Base-by-base conservation (phyloP, 2,888 invertebrate species). In the Agrotis segetum region DNA sequence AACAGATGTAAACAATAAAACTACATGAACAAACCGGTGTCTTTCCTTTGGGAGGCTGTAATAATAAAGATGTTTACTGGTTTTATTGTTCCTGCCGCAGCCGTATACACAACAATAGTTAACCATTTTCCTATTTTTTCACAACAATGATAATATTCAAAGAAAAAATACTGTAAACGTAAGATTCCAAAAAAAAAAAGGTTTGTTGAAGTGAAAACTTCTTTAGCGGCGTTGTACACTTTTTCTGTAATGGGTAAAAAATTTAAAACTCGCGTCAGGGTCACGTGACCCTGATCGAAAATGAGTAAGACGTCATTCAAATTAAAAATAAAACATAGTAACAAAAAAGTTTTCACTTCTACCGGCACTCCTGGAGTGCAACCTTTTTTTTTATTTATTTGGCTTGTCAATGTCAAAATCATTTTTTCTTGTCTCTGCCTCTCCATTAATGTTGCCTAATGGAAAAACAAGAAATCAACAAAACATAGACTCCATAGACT, bases 71-170 rank as follows among this genome's bases (percentile, higher is more conserved):
- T 94, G 91, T 76, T 92, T 93, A 80, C 92, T 91, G n/a, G 83
- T 86, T 84, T 91, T 90, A 77, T 92, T 95, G 69, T 95, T 96
- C 11, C 94, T 90, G 9, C 92, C 91, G 76, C 96, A 96, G 40
- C 93, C 92, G 44, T 86, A 71, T 0, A 96, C 95, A 81, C 94
- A 94, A 77, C 96, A 96, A 79, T 95, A 95, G 79, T 96, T 96
- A 3, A 95, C 95, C 96, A 96, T 95, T 77, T 61, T 40, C 40
- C 11, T 80, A 47, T 40, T 6, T 1, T 13, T 40, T 29, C 0
- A 14, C 2, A 21, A 16, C 4, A 49, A 56, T 1, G 3, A 13
- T 9, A 0, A 24, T 24, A 24, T 24, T 24, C 24, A 24, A 24
- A 9, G 2, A 1, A 40, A 50, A 47, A n/a, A 2, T n/a, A 13